Evolutionary conservation across 2,888 invertebrate species (phyloP), one percentile per base, ranked within the genome.

Genomic region (Charanyca ferruginea): DNA sequence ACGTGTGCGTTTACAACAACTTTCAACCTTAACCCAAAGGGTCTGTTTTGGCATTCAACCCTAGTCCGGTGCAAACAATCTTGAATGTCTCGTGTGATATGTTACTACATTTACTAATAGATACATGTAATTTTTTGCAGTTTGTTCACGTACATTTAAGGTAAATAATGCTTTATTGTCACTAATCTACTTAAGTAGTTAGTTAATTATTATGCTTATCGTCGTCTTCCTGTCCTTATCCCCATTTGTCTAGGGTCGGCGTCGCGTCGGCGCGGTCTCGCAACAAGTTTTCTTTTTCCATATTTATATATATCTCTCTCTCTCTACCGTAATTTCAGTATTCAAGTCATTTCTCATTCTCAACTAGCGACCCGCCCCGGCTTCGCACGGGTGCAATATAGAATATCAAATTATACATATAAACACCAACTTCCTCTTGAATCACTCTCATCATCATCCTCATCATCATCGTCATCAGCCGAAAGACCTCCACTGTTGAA

Each of bases 11-110:
- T 48, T 48, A 28, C 35, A 22, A 35, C 25, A 42, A 63, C 44
- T 41, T 44, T 44, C 22, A 32, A 51, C 63, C 69, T 63, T 51
- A 55, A 25, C 51, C 49, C 23, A 18, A 49, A 42, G 55, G 49
- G 20, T 44, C n/a, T 32, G 23, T 52, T 61, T 55, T 23, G 38
- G 44, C 4, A 69, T 44, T 51, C 66, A 5, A 41, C 44, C 23
- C 38, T 13, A 41, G 22, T n/a, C 2, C 18, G 42, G 18, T 28
- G n/a, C 20, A 47, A 67, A 67, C 66, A 59, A 59, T 16, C 35
- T 25, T 42, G 41, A 57, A 42, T 42, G 8, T 42, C 57, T 35
- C 48, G 18, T 20, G 55, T 11, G 41, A n/a, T n/a, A 49, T 49
- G 57, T 65, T 42, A 25, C 41, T 22, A 47, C 49, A 51, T 25